phyloP scores from a whole-genome alignment of 1,140 invertebrate genomes.

The Bombus pascuorum region DNA sequence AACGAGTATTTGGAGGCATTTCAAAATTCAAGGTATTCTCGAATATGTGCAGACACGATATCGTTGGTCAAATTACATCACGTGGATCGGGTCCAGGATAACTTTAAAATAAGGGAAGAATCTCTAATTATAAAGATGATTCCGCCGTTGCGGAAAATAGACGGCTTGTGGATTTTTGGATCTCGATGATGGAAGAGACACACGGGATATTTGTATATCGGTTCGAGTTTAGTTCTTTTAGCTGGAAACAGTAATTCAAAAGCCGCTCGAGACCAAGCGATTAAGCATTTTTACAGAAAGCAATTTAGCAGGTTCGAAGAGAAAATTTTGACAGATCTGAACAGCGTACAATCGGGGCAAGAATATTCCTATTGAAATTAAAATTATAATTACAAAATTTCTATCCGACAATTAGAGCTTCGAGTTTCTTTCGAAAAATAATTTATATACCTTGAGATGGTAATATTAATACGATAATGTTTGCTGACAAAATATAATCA shows the following conservation, averaged over 20 bases:
- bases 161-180: background rate
- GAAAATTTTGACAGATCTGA: slow-evolving; percentile 11
- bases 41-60: background rate
- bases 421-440: too few species aligned
- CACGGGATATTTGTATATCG: background rate
- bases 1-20: slow-evolving; percentile 17
- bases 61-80: background rate
- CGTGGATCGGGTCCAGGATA: slow-evolving; percentile 31
- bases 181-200: background rate
- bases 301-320: slow-evolving; percentile 34
- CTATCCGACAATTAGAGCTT: too few species aligned
- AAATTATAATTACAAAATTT: background rate
- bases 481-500: too few species aligned
- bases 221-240: slow-evolving; percentile 41
- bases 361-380: background rate
- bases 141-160: slow-evolving; percentile 7
- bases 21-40: slow-evolving; percentile 14
- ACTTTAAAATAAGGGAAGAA: slow-evolving; percentile 7
- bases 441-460: too few species aligned
- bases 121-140: slow-evolving; percentile 51
- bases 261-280: slow-evolving; percentile 46
- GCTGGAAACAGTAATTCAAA: slow-evolving; percentile 23
- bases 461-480: too few species aligned
- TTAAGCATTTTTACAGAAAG: slow-evolving; percentile 45
- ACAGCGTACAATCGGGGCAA: slow-evolving; percentile 18